These are phyloP conservation scores for Alca torda DNA, from an alignment of 2,797 vertebrate species.

Conservation along the genomic window DNA sequence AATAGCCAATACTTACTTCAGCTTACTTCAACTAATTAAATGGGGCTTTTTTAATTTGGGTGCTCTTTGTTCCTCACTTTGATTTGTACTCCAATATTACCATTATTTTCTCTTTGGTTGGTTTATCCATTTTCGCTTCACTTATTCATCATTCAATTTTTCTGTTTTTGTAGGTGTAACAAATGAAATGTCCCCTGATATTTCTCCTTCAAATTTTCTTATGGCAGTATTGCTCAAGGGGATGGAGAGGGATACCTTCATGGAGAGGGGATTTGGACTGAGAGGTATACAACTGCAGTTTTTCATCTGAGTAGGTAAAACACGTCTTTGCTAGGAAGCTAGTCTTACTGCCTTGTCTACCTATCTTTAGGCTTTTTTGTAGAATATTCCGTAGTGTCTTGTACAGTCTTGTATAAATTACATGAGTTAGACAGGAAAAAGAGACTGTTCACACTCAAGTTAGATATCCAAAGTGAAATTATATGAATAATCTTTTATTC, in stretches of 20 bases:
- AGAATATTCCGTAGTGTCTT: background rate
- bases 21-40: background rate
- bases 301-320: background rate
- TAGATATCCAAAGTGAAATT: background rate
- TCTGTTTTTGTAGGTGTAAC: background rate
- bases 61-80: background rate
- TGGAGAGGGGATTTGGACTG: background rate
- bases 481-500: background rate
- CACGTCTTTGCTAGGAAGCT: background rate
- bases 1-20: background rate
- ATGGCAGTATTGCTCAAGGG: background rate
- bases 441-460: background rate
- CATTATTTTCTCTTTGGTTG: background rate
- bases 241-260: background rate
- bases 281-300: background rate
- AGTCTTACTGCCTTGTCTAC: background rate
- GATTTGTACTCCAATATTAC: background rate
- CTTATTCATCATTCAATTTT: background rate
- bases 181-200: background rate
- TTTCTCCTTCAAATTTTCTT: background rate
- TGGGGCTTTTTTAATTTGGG: background rate
- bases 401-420: background rate
- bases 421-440: background rate
- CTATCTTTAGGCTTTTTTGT: background rate
- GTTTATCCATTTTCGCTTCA: background rate